A percentile compares a stretch with the other conserved stretches of the same genome.
phyloP scores from a whole-genome alignment of 2,888 invertebrate genomes.

The Phrixothrix hirtus region DNA sequence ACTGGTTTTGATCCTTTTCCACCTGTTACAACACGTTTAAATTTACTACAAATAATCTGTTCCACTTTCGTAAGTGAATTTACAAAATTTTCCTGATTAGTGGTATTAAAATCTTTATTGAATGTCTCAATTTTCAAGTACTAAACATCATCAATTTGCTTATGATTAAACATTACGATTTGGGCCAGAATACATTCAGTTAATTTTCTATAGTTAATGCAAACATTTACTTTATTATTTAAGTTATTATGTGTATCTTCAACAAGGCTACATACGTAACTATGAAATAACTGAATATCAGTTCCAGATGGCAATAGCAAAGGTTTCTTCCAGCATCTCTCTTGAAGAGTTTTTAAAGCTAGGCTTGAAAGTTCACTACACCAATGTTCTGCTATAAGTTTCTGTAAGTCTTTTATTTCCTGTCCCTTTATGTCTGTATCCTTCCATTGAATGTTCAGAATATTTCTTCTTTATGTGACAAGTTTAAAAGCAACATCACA shows the following conservation, averaged over 20 bases:
- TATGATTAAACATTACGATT: constrained; percentile 10
- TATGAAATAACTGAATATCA: constrained; percentile 2
- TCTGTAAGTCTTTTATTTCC: constrained; percentile 28
- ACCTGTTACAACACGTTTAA: too few species aligned
- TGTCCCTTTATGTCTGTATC: constrained; percentile 14
- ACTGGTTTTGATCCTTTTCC: too few species aligned
- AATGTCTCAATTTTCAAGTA: constrained; percentile 14
- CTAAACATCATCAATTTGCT: constrained; percentile 11
- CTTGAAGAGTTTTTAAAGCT: constrained; percentile 27
- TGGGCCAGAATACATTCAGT: constrained; percentile 19
- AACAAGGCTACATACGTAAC: constrained; percentile 20
- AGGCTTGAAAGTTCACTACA: constrained; percentile 30
- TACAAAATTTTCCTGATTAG: constrained; percentile 21
- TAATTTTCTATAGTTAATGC: constrained; percentile 30
- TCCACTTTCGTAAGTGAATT: constrained; percentile 22
- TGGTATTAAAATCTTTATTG: not conserved
- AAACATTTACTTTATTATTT: not conserved
- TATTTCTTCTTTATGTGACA: constrained; percentile 22
- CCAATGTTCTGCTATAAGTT: constrained; percentile 26
- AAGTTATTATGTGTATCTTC: constrained; percentile 22
- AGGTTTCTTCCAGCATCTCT: not conserved
- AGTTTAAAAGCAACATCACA: constrained; percentile 26
- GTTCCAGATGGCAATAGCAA: not conserved
- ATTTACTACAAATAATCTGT: too few species aligned
- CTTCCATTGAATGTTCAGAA: constrained; percentile 20